Percentiles rank a stretch among this genome's conserved stretches.
phyloP scores from a whole-genome alignment of 2,113 vertebrate species.

The Osmerus eperlanus region DNA sequence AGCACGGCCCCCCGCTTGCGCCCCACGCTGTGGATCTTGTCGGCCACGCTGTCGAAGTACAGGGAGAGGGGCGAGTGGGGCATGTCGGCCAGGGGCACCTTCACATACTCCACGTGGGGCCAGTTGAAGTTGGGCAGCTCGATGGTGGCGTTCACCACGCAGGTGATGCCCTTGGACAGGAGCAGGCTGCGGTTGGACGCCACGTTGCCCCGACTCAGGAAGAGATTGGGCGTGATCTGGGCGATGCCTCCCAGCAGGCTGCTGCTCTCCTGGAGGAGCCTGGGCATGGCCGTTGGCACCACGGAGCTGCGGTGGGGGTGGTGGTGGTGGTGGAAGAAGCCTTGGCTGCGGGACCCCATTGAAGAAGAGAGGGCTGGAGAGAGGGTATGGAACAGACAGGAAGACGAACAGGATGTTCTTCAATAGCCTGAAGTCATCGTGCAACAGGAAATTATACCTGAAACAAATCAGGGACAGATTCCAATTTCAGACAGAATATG shows the following conservation, averaged over 20 bases:
- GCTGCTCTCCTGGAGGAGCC: slow-evolving; percentile 80
- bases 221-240: slow-evolving; percentile 93
- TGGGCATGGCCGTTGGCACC: slow-evolving; percentile 76
- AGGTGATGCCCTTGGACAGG: slow-evolving; percentile 92
- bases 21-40: slow-evolving; percentile 94
- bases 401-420: slow-evolving; percentile 35
- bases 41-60: slow-evolving; percentile 93
- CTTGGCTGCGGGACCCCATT: slow-evolving; percentile 94
- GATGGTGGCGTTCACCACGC: slow-evolving; percentile 93
- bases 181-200: slow-evolving; percentile 94
- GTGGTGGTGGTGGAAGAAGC: slow-evolving; percentile 75
- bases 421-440: slow-evolving; percentile 54
- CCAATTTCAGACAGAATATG: slow-evolving; percentile 24
- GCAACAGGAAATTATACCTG: slow-evolving; percentile 25
- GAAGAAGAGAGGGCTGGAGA: slow-evolving; percentile 31
- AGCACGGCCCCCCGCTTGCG: slow-evolving; percentile 90
- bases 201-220: slow-evolving; percentile 91
- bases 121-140: slow-evolving; percentile 98
- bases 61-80: slow-evolving; percentile 92
- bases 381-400: neutral
- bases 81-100: slow-evolving; percentile 94
- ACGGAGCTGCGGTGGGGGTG: slow-evolving; percentile 72
- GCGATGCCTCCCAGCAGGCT: slow-evolving; percentile 87
- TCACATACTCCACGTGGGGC: slow-evolving; percentile 95
- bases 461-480: slow-evolving; percentile 47